Evolutionary conservation across 2,888 invertebrate species (phyloP).

Genomic region (Heliconius ismenius): DNA sequence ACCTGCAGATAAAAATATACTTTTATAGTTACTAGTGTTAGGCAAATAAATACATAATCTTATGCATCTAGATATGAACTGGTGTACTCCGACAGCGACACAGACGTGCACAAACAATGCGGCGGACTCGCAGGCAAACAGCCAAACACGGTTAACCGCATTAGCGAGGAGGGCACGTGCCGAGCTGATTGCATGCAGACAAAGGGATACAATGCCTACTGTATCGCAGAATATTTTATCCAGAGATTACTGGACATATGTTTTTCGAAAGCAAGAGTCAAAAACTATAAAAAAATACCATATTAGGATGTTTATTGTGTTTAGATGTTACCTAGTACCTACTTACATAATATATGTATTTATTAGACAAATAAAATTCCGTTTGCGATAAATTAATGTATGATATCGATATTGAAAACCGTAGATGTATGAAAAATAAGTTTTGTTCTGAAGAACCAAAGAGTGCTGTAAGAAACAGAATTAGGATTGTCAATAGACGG

Average conservation of each 20-base stretch:
- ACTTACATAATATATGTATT: neutral
- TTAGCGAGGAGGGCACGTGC: slow-evolving; percentile 65
- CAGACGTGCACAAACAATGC: slow-evolving; percentile 7
- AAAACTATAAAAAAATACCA: neutral
- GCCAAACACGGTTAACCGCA: slow-evolving; percentile 65
- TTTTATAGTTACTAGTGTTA: neutral
- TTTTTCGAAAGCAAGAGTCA: neutral
- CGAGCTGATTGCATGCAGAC: slow-evolving; percentile 57
- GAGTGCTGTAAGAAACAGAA: neutral
- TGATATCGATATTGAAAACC: no score
- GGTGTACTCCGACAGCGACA: neutral
- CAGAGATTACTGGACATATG: neutral
- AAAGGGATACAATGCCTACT: slow-evolving; percentile 31
- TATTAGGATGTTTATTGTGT: neutral
- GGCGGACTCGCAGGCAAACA: slow-evolving; percentile 42
- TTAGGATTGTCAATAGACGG: neutral
- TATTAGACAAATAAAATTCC: neutral
- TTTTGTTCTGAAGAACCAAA: neutral
- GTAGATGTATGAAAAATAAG: no score
- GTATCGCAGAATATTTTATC: slow-evolving; percentile 27
- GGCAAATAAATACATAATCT: neutral
- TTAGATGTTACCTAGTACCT: neutral
- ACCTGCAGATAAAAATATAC: slow-evolving; percentile 82
- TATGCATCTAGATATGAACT: slow-evolving; percentile 9
- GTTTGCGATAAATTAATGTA: neutral